These are phyloP conservation scores for Anguilla marmorata DNA, from an alignment of 2,797 vertebrate species.

Conservation along the genomic window DNA sequence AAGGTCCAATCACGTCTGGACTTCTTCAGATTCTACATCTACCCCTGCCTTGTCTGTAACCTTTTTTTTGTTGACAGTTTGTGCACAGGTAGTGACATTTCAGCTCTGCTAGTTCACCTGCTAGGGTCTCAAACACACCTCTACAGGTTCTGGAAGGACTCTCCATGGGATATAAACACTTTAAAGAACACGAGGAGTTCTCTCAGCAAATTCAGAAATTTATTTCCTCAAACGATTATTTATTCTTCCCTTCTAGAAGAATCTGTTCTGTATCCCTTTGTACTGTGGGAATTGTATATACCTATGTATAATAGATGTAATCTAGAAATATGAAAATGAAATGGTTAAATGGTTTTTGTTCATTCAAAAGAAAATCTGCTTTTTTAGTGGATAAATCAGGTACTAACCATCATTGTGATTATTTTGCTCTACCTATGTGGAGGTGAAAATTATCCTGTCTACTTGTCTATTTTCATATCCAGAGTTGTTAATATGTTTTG, in stretches of 20 bases:
- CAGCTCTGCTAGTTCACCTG: conserved; percentile 24
- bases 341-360: conserved; percentile 54
- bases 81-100: conserved; percentile 42
- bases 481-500: conserved; percentile 45
- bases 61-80: conserved; percentile 46
- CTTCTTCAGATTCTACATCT: conserved; percentile 47
- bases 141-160: neutral
- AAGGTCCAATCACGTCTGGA: conserved; percentile 49
- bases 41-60: conserved; percentile 41
- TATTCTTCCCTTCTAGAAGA: conserved; percentile 80
- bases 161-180: conserved; percentile 13
- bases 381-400: conserved; percentile 66
- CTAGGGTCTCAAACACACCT: conserved; percentile 2
- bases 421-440: conserved; percentile 42
- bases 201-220: conserved; percentile 48
- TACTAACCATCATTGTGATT: conserved; percentile 67
- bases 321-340: conserved; percentile 71
- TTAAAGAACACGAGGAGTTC: conserved; percentile 17
- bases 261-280: conserved; percentile 65
- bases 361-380: conserved; percentile 65
- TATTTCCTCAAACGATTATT: conserved; percentile 63
- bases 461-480: conserved; percentile 48
- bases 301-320: conserved; percentile 78
- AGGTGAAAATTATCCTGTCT: conserved; percentile 40
- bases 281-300: conserved; percentile 68